phyloP scores from a whole-genome alignment of 2,888 invertebrate species.

The Hydroisotoma schaefferi region DNA sequence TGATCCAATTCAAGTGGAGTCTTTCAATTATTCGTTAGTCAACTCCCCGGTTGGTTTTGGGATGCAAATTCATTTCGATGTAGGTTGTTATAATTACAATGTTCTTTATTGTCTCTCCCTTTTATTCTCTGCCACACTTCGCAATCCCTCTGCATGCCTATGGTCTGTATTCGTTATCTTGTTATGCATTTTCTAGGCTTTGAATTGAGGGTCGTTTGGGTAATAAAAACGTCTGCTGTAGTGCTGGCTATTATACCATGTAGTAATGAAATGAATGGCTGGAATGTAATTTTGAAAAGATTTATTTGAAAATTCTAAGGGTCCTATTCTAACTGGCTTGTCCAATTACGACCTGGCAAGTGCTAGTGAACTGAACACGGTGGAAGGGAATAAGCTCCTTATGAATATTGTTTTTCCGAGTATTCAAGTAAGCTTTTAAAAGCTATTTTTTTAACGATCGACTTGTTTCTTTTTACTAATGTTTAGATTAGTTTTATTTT shows the following conservation, averaged over 20 bases:
- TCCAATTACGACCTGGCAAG: slow-evolving; percentile 27
- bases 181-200: not conserved
- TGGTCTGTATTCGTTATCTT: not conserved
- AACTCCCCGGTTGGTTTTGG: slow-evolving; percentile 31
- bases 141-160: too few species aligned
- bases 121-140: too few species aligned
- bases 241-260: not conserved
- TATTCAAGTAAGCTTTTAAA: slow-evolving; percentile 19
- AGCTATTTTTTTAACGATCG: too few species aligned
- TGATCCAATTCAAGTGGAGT: slow-evolving; percentile 29
- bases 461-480: too few species aligned
- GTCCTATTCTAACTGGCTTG: slow-evolving; percentile 24
- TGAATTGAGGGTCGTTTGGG: too few species aligned
- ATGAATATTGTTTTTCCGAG: slow-evolving; percentile 28
- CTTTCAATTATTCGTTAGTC: slow-evolving; percentile 31
- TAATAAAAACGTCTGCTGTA: too few species aligned
- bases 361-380: slow-evolving; percentile 5
- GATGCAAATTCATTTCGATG: slow-evolving; percentile 34
- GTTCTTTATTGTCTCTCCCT: too few species aligned
- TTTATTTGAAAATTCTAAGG: too few species aligned
- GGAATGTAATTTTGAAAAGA: too few species aligned
- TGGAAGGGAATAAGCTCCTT: slow-evolving; percentile 6
- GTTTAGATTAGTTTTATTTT: too few species aligned
- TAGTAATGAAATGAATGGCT: not conserved
- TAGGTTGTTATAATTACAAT: not conserved